Percentiles rank a stretch among this genome's conserved stretches.
phyloP scores from a whole-genome alignment of 2,888 invertebrate species.

The Lithophane leautieri region DNA sequence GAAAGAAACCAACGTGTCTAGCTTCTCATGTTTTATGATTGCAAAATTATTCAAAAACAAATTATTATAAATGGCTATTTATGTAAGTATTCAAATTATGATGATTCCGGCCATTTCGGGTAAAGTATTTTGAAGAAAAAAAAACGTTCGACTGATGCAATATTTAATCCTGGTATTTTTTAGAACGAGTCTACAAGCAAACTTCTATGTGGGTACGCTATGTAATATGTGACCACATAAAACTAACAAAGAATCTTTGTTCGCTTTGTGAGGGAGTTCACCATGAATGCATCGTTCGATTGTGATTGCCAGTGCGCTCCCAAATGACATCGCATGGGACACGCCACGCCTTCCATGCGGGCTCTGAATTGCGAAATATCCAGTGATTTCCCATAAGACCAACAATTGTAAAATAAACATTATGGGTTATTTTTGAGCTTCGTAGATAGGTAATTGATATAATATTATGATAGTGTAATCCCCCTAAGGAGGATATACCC shows the following conservation, averaged over 20 bases:
- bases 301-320: constrained; percentile 79
- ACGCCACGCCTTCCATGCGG: constrained; percentile 79
- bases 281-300: constrained; percentile 77
- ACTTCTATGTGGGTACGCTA: constrained; percentile 32
- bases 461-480: too few species aligned
- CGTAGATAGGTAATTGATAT: too few species aligned
- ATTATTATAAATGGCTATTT: constrained; percentile 42
- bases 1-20: constrained; percentile 65
- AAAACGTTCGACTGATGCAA: constrained; percentile 17
- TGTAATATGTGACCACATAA: constrained; percentile 57
- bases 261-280: constrained; percentile 76
- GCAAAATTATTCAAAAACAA: constrained; percentile 65
- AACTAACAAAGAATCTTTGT: constrained; percentile 82
- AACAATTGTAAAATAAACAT: constrained; percentile 1
- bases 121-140: constrained; percentile 32
- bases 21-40: constrained; percentile 66
- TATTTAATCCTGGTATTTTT: constrained; percentile 39
- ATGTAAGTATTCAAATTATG: constrained; percentile 45
- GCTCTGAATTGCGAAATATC: constrained; percentile 78
- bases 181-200: constrained; percentile 22
- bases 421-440: too few species aligned
- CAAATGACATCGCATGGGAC: constrained; percentile 77
- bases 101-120: constrained; percentile 25
- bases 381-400: constrained; percentile 70
- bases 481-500: too few species aligned